Evolutionary conservation across 2,888 invertebrate genomes (phyloP).

Genomic region (Idaea straminata): DNA sequence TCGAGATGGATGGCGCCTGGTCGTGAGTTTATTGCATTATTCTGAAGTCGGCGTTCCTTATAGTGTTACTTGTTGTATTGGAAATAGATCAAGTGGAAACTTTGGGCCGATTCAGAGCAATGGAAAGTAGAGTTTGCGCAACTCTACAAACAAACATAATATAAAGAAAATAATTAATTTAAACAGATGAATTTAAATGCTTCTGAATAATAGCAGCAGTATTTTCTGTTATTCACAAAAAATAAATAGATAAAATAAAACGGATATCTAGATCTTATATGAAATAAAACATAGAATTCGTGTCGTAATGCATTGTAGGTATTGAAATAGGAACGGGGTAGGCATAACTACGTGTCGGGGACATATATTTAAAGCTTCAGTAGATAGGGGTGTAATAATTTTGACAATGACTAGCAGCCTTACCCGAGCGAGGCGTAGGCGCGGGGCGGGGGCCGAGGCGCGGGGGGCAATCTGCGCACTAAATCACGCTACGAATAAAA

Average conservation of each 20-base stretch:
- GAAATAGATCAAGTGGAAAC: constrained; percentile 70
- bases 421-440: constrained; percentile 76
- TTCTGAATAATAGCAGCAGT: constrained; percentile 23
- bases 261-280: not conserved
- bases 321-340: constrained; percentile 60
- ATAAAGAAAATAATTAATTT: constrained; percentile 45
- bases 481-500: constrained; percentile 82
- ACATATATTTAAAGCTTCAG: constrained; percentile 80
- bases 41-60: constrained; percentile 44
- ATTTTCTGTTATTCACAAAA: constrained; percentile 5
- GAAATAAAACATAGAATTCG: constrained; percentile 7
- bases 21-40: constrained; percentile 62
- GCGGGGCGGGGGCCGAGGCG: constrained; percentile 57
- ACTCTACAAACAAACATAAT: constrained; percentile 50
- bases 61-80: constrained; percentile 56
- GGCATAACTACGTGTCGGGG: constrained; percentile 73
- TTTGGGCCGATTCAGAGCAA: constrained; percentile 47
- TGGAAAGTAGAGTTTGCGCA: constrained; percentile 60
- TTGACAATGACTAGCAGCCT: constrained; percentile 81
- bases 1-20: constrained; percentile 65
- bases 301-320: constrained; percentile 31
- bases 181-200: constrained; percentile 32
- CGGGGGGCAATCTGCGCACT: constrained; percentile 80
- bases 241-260: not conserved
- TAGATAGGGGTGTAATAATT: constrained; percentile 81